Percentiles rank a stretch among this genome's conserved stretches.
These are phyloP conservation scores for Scaptomyza tumidula DNA, from an alignment of 2,888 invertebrate species.

Conservation along the genomic window DNA sequence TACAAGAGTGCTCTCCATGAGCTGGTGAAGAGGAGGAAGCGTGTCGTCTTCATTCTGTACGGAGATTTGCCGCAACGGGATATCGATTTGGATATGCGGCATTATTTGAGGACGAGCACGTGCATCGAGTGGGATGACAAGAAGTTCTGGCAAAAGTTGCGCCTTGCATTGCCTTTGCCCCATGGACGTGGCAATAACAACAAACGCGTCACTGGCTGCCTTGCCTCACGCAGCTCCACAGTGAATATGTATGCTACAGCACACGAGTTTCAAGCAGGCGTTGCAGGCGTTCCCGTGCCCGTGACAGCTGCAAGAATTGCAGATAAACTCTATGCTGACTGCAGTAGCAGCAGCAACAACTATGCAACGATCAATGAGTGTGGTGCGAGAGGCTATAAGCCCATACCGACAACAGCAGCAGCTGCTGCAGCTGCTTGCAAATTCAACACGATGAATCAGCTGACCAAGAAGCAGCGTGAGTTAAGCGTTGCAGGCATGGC, in stretches of 20 bases:
- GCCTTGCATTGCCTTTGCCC: constrained; percentile 92
- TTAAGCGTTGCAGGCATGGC: constrained; percentile 62
- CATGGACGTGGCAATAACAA: constrained; percentile 76
- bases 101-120: constrained; percentile 95
- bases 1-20: constrained; percentile 97
- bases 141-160: constrained; percentile 98
- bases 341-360: constrained; percentile 77
- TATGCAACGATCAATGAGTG: constrained; percentile 84
- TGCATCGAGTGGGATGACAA: constrained; percentile 97
- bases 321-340: constrained; percentile 81
- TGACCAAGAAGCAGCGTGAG: constrained; percentile 73
- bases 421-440: constrained; percentile 82
- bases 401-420: constrained; percentile 75
- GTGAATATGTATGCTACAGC: constrained; percentile 57
- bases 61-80: constrained; percentile 95
- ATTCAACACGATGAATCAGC: constrained; percentile 83
- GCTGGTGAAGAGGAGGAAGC: constrained; percentile 93
- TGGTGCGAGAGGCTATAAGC: constrained; percentile 80
- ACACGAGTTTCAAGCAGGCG: constrained; percentile 45
- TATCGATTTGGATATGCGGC: constrained; percentile 94
- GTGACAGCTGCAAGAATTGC: constrained; percentile 59
- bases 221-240: constrained; percentile 85
- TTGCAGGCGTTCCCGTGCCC: constrained; percentile 32
- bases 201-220: constrained; percentile 77
- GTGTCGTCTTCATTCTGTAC: constrained; percentile 94